Evolutionary conservation across 1,140 invertebrate genomes (phyloP), one percentile per base, ranked within the genome.

Genomic region (Drosophila repleta): DNA sequence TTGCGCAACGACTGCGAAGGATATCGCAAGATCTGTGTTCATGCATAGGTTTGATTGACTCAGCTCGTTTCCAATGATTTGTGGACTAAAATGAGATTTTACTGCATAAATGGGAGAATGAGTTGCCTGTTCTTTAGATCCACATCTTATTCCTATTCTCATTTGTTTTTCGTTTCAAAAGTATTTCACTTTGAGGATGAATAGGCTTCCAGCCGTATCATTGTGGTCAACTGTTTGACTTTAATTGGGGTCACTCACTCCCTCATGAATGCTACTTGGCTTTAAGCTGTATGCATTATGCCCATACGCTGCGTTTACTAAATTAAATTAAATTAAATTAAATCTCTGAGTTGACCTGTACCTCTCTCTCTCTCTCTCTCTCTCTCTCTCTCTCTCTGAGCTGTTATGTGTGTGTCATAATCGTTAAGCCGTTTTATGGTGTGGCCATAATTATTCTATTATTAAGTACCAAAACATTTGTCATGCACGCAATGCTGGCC

Each of bases 391-490:
- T 60, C 0, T 13, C 11, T 57, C 35, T 61, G 18, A 29, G 43
- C 29, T 72, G 72, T 49, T 63, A 48, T 61, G 53, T 64, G 71
- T 81, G 68, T 49, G 58, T 76, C 79, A 88, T 87, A 74, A 76
- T 88, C 75, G 87, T 88, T 88, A 88, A 88, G 72, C 76, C 58
- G 73, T 79, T 88, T 83, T 83, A 88, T 88, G 79, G 79, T 76
- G 79, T 88, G 74, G 76, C 83, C 72, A 83, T 88, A 88, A 88
- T 88, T 88, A 88, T 88, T 88, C 66, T 83, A 88, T 88, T 88
- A 88, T 88, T 88, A 88, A 88, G 83, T 88, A 88, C 72, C 76
- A 79, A 88, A 88, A 88, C 83, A 88, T 88, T 88, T 88, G 82
- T 87, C 82, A 76, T 87, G 82, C 82, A 74, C 60, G 71, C 67